Conservation (phyloP, 1,140 invertebrate genomes). For the Drosophila yakuba region DNA sequence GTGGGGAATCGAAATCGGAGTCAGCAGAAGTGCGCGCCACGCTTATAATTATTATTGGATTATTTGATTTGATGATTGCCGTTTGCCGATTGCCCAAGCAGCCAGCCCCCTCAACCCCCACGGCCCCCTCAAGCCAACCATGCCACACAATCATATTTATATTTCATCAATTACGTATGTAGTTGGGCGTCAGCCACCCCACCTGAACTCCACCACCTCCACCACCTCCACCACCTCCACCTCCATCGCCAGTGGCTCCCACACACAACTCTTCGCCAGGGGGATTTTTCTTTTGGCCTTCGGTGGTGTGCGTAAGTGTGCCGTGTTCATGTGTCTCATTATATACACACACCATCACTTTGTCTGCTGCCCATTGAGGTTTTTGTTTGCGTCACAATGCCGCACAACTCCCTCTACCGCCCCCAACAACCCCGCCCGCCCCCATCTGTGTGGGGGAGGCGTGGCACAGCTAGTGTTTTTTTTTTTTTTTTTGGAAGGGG, state of each 20-base stretch:
- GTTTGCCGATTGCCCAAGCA: conserved; percentile 7
- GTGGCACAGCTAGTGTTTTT: conserved; percentile 11
- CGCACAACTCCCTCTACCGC: no score
- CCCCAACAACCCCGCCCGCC: no score
- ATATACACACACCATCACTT: conserved; percentile 42
- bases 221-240: not conserved
- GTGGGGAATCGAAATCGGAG: conserved; percentile 17
- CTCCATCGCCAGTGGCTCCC: not conserved
- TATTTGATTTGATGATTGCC: conserved; percentile 57
- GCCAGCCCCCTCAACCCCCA: not conserved
- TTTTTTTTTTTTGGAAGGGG: not conserved
- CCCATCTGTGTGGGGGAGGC: not conserved
- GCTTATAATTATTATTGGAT: conserved; percentile 74
- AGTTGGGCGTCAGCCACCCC: not conserved
- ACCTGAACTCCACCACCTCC: not conserved
- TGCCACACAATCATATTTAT: conserved; percentile 17
- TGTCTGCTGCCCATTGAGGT: conserved; percentile 16
- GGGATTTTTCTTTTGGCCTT: conserved; percentile 34
- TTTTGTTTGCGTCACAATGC: conserved; percentile 35
- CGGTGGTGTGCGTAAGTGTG: conserved; percentile 17
- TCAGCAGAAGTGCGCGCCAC: conserved; percentile 48
- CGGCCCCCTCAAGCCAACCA: no score
- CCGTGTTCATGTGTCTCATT: conserved; percentile 25
- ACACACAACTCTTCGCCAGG: conserved; percentile 3
- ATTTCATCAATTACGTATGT: conserved; percentile 43